Evolutionary conservation across 2,888 invertebrate species (phyloP).

Genomic region (Torymus aiolomorphi): DNA sequence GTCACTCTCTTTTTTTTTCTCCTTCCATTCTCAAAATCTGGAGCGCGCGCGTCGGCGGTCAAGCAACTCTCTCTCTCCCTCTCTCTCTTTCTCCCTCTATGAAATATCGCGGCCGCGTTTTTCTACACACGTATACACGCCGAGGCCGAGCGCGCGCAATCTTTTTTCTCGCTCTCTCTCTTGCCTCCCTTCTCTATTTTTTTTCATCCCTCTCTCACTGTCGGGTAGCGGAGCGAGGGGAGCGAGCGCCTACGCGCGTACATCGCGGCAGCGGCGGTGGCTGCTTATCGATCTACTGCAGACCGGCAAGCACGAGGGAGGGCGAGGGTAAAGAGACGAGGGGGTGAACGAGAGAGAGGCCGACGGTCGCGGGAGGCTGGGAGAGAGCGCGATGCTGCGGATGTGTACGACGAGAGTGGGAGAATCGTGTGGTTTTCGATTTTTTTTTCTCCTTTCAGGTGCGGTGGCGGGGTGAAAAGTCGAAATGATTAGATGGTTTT

Average conservation of each 20-base stretch:
- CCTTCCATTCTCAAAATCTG: constrained; percentile 6
- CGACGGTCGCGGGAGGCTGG: background rate
- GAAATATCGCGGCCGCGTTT: constrained; percentile 37
- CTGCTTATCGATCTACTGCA: constrained; percentile 55
- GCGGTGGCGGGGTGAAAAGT: too few relatives aligned
- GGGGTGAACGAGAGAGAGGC: constrained; percentile 12
- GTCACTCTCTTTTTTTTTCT: too few relatives aligned
- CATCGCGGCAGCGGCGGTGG: constrained; percentile 8
- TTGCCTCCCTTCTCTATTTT: background rate
- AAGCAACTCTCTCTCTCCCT: constrained; percentile 17
- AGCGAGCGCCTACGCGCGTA: constrained; percentile 27
- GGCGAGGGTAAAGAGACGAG: background rate
- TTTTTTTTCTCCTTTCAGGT: too few relatives aligned
- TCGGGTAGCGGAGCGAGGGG: background rate
- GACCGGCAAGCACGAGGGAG: constrained; percentile 30
- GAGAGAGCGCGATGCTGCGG: background rate
- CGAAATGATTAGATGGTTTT: too few relatives aligned
- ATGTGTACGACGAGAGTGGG: constrained; percentile 36
- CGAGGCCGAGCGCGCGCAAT: background rate
- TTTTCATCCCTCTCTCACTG: background rate
- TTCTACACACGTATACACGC: background rate
- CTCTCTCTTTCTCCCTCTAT: background rate
- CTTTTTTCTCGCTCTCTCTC: background rate
- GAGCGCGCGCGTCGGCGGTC: constrained; percentile 36
- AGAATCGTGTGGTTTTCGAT: constrained; percentile 2